phyloP scores from a whole-genome alignment of 2,888 invertebrate species.

The Lottia scabra region DNA sequence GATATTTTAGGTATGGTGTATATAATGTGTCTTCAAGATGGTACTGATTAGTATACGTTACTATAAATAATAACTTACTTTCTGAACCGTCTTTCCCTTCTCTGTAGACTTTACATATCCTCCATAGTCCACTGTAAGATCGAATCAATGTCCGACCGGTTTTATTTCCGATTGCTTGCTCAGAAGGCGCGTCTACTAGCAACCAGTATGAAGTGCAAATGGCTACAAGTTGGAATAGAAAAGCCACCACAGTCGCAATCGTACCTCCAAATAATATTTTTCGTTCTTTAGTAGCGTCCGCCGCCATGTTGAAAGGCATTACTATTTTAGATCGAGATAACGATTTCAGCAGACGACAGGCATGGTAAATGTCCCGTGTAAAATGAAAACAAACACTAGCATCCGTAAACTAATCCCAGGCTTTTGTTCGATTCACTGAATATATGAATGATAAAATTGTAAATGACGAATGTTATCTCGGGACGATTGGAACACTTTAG shows the following conservation, averaged over 20 bases:
- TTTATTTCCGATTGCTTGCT: slow-evolving; percentile 27
- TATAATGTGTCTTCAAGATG: too few relatives aligned
- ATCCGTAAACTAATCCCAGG: too few relatives aligned
- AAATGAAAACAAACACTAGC: too few relatives aligned
- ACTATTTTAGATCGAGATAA: neutral
- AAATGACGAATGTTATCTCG: too few relatives aligned
- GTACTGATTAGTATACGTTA: too few relatives aligned
- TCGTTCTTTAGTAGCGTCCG: slow-evolving; percentile 21
- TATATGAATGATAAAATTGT: too few relatives aligned
- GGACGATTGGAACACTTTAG: too few relatives aligned
- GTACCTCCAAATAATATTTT: slow-evolving; percentile 27
- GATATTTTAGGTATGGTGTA: too few relatives aligned
- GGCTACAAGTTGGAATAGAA: slow-evolving; percentile 33
- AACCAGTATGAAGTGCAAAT: slow-evolving; percentile 36
- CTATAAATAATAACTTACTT: neutral
- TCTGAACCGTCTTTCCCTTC: neutral
- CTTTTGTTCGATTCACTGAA: too few relatives aligned
- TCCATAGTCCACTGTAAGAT: slow-evolving; percentile 50
- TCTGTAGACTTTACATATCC: slow-evolving; percentile 36
- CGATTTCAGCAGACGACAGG: slow-evolving; percentile 16
- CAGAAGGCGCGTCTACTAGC: slow-evolving; percentile 14
- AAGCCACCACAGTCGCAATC: slow-evolving; percentile 26
- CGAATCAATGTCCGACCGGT: slow-evolving; percentile 34
- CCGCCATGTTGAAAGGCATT: slow-evolving; percentile 11
- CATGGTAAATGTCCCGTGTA: neutral